These are phyloP conservation scores for Polydrusus tereticollis DNA, from an alignment of 2,888 invertebrate genomes.

Conservation along the genomic window DNA sequence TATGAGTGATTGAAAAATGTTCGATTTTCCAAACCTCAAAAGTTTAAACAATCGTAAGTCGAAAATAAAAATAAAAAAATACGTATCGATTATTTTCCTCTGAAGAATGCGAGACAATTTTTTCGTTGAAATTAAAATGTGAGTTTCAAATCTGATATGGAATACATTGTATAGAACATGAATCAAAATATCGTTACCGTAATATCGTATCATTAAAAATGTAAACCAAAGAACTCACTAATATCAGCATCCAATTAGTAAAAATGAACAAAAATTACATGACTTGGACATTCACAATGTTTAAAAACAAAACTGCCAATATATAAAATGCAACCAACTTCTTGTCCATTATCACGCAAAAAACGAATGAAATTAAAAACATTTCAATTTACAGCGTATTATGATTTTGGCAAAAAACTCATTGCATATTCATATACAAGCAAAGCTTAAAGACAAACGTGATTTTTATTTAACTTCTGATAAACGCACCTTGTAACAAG, in stretches of 20 bases:
- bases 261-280: not conserved
- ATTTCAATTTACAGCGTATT: too few relatives aligned
- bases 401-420: not conserved
- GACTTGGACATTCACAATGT: constrained; percentile 11
- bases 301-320: constrained; percentile 13
- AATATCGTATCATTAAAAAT: too few relatives aligned
- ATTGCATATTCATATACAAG: constrained; percentile 15
- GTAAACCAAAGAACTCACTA: not conserved
- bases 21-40: too few relatives aligned
- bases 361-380: not conserved
- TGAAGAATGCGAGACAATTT: too few relatives aligned
- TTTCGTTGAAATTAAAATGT: too few relatives aligned
- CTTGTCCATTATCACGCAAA: not conserved
- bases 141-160: too few relatives aligned
- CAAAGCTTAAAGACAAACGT: not conserved
- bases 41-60: too few relatives aligned
- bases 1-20: too few relatives aligned
- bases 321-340: constrained; percentile 15
- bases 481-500: constrained; percentile 59
- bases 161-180: too few relatives aligned
- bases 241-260: not conserved
- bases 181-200: too few relatives aligned
- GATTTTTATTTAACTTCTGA: not conserved
- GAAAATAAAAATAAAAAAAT: too few relatives aligned
- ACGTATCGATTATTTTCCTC: too few relatives aligned